These are phyloP conservation scores for Ammospiza nelsoni DNA, from an alignment of 2,113 vertebrate genomes.

Conservation along the genomic window DNA sequence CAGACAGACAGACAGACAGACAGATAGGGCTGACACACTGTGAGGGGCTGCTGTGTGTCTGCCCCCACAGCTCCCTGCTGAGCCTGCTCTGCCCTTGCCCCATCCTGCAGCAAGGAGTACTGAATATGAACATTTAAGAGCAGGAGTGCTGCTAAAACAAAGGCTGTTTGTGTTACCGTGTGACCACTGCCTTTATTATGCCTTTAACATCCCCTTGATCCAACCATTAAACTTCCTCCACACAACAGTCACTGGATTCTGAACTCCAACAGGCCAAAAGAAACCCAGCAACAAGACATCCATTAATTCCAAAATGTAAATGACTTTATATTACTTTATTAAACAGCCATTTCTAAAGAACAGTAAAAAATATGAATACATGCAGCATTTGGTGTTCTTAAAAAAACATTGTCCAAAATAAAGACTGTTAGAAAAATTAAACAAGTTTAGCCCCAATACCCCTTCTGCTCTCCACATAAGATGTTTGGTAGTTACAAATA, in stretches of 20 bases:
- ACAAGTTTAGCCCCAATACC: conserved; percentile 38
- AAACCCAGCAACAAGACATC: neutral
- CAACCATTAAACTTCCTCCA: neutral
- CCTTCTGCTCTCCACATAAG: neutral
- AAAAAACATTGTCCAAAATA: conserved; percentile 53
- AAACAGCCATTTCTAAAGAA: conserved; percentile 57
- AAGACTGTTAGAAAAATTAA: conserved; percentile 72
- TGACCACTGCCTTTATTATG: neutral
- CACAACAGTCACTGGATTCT: neutral
- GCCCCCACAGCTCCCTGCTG: rapidly evolving
- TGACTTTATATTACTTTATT: conserved; percentile 61
- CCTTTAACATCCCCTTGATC: neutral
- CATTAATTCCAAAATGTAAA: neutral
- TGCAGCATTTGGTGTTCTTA: conserved; percentile 59
- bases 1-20: neutral
- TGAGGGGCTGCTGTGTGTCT: neutral
- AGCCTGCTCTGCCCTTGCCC: neutral
- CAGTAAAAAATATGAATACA: conserved; percentile 46
- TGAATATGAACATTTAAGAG: rapidly evolving
- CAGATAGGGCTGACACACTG: neutral
- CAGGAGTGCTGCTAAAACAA: neutral
- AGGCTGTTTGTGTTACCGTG: neutral
- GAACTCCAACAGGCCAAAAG: neutral
- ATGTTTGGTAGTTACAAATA: conserved; percentile 58
- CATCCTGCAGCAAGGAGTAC: neutral